These are phyloP conservation scores for Vanessa cardui DNA, from an alignment of 2,888 invertebrate species.

Conservation along the genomic window DNA sequence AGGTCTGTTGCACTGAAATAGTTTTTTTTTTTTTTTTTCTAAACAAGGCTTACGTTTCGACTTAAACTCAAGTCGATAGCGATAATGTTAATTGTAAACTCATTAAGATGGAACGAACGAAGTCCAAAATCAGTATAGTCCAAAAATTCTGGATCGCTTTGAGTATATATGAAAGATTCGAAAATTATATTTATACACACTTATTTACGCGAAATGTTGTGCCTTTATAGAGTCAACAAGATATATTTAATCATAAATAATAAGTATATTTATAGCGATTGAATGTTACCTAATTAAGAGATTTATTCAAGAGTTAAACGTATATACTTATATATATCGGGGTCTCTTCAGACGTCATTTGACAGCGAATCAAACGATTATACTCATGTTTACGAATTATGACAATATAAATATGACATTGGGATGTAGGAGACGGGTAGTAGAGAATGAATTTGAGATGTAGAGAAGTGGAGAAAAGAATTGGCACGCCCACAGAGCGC, in stretches of 20 bases:
- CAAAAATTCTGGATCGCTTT: background rate
- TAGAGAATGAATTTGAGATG: background rate
- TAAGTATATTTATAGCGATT: conserved; percentile 42
- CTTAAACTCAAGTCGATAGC: background rate
- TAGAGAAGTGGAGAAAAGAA: background rate
- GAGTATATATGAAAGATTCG: background rate
- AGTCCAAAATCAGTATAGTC: background rate
- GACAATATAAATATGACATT: conserved; percentile 17
- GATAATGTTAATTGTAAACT: background rate
- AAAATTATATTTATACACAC: conserved; percentile 22
- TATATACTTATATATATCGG: background rate
- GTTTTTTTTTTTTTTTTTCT: too few relatives aligned
- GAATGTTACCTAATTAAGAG: conserved; percentile 46
- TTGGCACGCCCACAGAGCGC: background rate
- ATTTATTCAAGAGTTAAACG: conserved; percentile 37
- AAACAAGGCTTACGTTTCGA: background rate
- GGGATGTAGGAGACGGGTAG: conserved; percentile 7
- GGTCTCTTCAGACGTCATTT: conserved; percentile 51
- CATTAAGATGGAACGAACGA: background rate
- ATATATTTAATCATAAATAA: conserved; percentile 41
- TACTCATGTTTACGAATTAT: conserved; percentile 27
- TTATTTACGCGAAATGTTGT: conserved; percentile 39
- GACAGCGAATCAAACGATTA: conserved; percentile 20
- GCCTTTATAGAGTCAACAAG: conserved; percentile 46
- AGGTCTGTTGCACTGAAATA: background rate